Percentiles rank a stretch among this genome's conserved stretches.
phyloP scores from a whole-genome alignment of 37 sponge, comb jelly and placozoan genomes.

The Aplysina aerophoba region DNA sequence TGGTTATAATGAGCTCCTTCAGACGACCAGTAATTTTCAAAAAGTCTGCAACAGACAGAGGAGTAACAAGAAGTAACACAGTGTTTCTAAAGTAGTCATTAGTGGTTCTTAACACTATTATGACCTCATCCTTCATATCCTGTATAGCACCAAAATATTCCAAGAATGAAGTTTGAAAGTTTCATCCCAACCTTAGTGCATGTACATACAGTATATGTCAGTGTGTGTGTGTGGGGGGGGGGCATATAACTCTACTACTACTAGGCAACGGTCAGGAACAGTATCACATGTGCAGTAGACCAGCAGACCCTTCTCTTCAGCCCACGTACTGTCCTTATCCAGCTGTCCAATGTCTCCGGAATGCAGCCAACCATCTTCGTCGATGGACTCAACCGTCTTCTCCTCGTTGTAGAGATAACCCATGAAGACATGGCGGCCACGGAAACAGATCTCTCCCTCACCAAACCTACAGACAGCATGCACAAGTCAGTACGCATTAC shows the following conservation, averaged over 20 bases:
- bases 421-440: conserved; percentile 97
- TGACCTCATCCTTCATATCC: conserved; percentile 49
- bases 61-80: not conserved
- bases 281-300: too few relatives aligned
- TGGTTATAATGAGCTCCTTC: conserved; percentile 95
- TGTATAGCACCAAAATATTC: conserved; percentile 79
- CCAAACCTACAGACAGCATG: conserved; percentile 44
- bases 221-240: too few relatives aligned
- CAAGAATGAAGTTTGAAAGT: conserved; percentile 94
- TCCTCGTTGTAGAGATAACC: conserved; percentile 90
- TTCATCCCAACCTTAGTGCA: conserved; percentile 46
- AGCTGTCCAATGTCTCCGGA: conserved; percentile 92
- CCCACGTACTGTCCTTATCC: conserved; percentile 72
- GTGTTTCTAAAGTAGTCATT: not conserved
- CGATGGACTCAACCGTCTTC: conserved; percentile 86
- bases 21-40: conserved; percentile 91
- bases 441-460: conserved; percentile 81
- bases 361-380: conserved; percentile 97
- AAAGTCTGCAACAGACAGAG: conserved; percentile 61
- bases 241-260: not conserved
- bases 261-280: too few relatives aligned
- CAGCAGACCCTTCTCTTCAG: not conserved
- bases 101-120: too few relatives aligned
- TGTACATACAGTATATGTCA: too few relatives aligned
- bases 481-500: too few relatives aligned